These are phyloP conservation scores for Lepidonotus clava DNA, from an alignment of 2,888 invertebrate genomes.

Conservation along the genomic window DNA sequence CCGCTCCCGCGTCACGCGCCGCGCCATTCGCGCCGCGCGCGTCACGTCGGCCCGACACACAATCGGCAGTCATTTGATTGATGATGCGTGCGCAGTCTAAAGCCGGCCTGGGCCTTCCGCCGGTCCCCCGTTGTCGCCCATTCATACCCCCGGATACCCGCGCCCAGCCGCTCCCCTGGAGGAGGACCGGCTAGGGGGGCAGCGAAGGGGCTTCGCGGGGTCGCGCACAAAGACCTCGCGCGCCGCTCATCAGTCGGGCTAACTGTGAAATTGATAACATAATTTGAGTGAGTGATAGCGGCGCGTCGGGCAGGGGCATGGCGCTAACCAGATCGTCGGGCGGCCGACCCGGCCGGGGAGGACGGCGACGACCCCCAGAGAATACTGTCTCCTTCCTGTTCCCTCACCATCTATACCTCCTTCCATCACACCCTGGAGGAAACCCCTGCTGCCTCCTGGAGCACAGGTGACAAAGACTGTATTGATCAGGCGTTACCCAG, in stretches of 20 bases:
- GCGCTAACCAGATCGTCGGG: not conserved
- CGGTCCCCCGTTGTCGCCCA: not conserved
- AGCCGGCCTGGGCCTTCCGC: conserved; percentile 13
- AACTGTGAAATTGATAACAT: conserved; percentile 42
- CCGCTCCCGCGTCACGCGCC: not conserved
- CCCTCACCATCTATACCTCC: no score
- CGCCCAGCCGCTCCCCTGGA: not conserved
- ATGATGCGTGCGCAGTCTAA: conserved; percentile 24
- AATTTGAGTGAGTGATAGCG: conserved; percentile 2
- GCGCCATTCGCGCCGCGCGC: not conserved
- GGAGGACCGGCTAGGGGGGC: not conserved
- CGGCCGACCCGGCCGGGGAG: no score
- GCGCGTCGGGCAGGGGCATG: not conserved
- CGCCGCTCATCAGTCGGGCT: not conserved
- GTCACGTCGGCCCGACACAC: not conserved
- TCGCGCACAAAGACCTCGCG: not conserved
- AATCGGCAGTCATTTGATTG: not conserved
- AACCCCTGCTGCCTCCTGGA: no score
- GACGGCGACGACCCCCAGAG: no score
- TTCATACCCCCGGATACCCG: no score
- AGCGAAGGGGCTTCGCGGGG: not conserved
- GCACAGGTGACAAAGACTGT: no score
- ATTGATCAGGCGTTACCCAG: no score
- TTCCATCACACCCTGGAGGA: no score
- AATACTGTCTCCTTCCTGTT: no score